Base-by-base conservation (phyloP, 2,888 invertebrate species). In the Graphium colonna region DNA sequence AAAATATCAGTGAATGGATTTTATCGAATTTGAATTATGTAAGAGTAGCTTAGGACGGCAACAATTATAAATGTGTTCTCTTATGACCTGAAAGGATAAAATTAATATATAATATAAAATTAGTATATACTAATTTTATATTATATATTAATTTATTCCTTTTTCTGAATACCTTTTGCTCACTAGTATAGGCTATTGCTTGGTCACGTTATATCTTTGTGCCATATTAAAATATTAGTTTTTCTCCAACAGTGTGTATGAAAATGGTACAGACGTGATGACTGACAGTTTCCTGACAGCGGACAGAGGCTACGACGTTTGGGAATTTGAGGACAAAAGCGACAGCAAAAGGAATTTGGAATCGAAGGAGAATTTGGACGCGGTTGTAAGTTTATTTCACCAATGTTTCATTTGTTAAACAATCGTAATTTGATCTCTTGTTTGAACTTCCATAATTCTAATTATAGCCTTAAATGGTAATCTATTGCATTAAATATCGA, bases 291-390 rank as follows among this genome's bases (percentile, higher is more conserved):
- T 85, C 60, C 67, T 89, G 3, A 80, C 79, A 0, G 63, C 62
- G 8, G 85, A 85, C 63, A 71, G 72, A 18, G 84, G 80, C 0
- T 81, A 68, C 45, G 88, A 89, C 56, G 77, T 81, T 42, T 88
- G 85, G 86, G 80, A 84, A 61, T 80, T 84, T 40, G 78, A 80
- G 13, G 82, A 78, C 1, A 75, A 80, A 28, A 71, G 58, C 3
- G 75, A 75, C 18, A 75, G 69, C 48, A 81, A 77, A 58, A 68
- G 68, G 58, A 82, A 82, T 52, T 58, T 77, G 0, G 75, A 77
- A 10, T 68, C 64, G 3, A 85, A 77, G 50, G 73, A 76, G 50
- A 68, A 67, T 1, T 61, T 86, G n/a, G 85, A 88, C 56, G 78
- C 84, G 28, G 73, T 79, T 75, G 88, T 87, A 44, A 53, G 48